Percentiles rank a stretch among this genome's conserved stretches.
These are phyloP conservation scores for Chrysogorgia sp. DNA, from an alignment of 92 coral and sea anemone genomes.

Conservation along the genomic window DNA sequence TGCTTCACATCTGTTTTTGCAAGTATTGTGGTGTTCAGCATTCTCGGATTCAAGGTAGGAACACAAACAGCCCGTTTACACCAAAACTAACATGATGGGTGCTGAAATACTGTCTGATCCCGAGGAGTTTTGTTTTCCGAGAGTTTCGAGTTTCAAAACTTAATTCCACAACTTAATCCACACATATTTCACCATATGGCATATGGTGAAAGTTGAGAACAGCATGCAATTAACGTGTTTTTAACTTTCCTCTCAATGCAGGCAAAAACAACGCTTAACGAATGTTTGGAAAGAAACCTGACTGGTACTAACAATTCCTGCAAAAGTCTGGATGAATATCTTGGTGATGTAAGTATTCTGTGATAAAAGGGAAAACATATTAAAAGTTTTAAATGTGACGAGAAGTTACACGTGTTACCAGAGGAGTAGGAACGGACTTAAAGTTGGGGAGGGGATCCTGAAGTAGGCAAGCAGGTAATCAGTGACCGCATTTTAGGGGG, in stretches of 20 bases:
- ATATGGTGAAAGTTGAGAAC: too few relatives aligned
- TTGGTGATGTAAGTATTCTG: slow-evolving; percentile 30
- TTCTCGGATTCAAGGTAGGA: slow-evolving; percentile 91
- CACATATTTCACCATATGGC: too few relatives aligned
- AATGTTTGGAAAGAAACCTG: slow-evolving; percentile 9
- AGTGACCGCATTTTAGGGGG: too few relatives aligned
- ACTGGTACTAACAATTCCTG: slow-evolving; percentile 1
- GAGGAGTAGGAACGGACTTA: neutral
- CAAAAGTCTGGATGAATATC: slow-evolving; percentile 20
- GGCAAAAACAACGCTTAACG: slow-evolving; percentile 10
- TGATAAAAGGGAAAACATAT: neutral
- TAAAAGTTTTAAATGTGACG: too few relatives aligned
- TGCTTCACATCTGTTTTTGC: slow-evolving; percentile 95
- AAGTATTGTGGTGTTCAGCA: slow-evolving; percentile 87
- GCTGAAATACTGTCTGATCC: neutral
- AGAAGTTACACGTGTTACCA: too few relatives aligned
- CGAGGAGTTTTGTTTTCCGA: neutral
- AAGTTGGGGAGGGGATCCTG: too few relatives aligned
- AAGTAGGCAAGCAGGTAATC: too few relatives aligned
- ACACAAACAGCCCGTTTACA: too few relatives aligned
- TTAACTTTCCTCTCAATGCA: neutral
- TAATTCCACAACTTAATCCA: too few relatives aligned
- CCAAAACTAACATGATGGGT: neutral
- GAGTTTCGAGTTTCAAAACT: too few relatives aligned
- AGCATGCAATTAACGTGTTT: neutral